These are phyloP conservation scores for Dione vanillae DNA, from an alignment of 2,888 invertebrate genomes.

Conservation along the genomic window DNA sequence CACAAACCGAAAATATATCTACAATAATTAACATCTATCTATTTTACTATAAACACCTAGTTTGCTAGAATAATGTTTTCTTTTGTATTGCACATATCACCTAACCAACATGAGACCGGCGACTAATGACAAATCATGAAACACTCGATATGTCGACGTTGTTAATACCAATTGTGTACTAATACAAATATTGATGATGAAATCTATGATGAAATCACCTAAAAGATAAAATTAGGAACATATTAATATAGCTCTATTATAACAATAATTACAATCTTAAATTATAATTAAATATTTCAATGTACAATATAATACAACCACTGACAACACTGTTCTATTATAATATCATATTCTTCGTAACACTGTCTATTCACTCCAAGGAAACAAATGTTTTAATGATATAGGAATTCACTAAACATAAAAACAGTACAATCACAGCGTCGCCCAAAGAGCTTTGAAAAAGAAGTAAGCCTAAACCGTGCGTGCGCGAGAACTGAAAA, in stretches of 20 bases:
- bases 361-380: slow-evolving; percentile 39
- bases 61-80: slow-evolving; percentile 63
- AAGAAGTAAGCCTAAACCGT: slow-evolving; percentile 29
- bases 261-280: slow-evolving; percentile 77
- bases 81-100: slow-evolving; percentile 78
- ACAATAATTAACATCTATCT: slow-evolving; percentile 59
- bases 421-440: slow-evolving; percentile 38
- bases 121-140: slow-evolving; percentile 30
- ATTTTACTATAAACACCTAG: slow-evolving; percentile 63
- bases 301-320: slow-evolving; percentile 69
- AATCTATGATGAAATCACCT: slow-evolving; percentile 33
- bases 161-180: slow-evolving; percentile 10
- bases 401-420: slow-evolving; percentile 35
- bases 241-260: slow-evolving; percentile 57
- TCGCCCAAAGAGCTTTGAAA: slow-evolving; percentile 34
- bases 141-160: slow-evolving; percentile 38
- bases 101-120: slow-evolving; percentile 47
- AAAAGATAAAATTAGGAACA: slow-evolving; percentile 80
- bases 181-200: slow-evolving; percentile 22
- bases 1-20: slow-evolving; percentile 70
- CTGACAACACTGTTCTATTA: slow-evolving; percentile 37
- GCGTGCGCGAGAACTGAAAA: slow-evolving; percentile 18
- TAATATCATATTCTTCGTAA: slow-evolving; percentile 25
- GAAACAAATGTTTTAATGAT: slow-evolving; percentile 31
- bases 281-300: slow-evolving; percentile 70